A percentile compares a stretch with the other conserved stretches of the same genome.
Evolutionary conservation across 2,888 invertebrate species (phyloP).

Genomic region (Lampropteryx suffumata): DNA sequence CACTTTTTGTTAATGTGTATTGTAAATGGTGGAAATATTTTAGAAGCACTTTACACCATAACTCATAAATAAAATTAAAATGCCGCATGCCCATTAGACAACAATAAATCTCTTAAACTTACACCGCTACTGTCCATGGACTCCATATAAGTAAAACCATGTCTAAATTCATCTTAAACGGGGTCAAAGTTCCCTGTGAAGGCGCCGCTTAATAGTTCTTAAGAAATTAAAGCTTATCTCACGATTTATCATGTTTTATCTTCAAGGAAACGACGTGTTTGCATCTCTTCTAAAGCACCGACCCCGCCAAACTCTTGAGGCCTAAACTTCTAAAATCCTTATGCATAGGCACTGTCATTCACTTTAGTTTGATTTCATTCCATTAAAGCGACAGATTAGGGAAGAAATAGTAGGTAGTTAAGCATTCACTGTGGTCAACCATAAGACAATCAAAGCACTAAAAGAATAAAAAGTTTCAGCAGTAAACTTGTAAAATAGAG

Average conservation of each 20-base stretch:
- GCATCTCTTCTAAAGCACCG: slow-evolving; percentile 35
- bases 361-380: too few relatives aligned
- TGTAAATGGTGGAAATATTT: too few relatives aligned
- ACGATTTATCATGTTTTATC: slow-evolving; percentile 64
- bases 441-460: too few relatives aligned
- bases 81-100: too few relatives aligned
- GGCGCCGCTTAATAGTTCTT: slow-evolving; percentile 59
- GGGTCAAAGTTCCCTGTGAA: slow-evolving; percentile 49
- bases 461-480: slow-evolving; percentile 9
- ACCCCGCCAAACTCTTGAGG: not conserved
- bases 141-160: slow-evolving; percentile 4
- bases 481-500: slow-evolving; percentile 19
- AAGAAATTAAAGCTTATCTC: slow-evolving; percentile 72
- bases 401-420: too few relatives aligned
- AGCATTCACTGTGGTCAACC: too few relatives aligned
- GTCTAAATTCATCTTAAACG: slow-evolving; percentile 11
- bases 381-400: too few relatives aligned
- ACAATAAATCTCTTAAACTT: too few relatives aligned
- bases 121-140: slow-evolving; percentile 10
- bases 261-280: slow-evolving; percentile 64
- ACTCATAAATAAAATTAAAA: too few relatives aligned
- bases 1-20: not conserved
- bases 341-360: too few relatives aligned
- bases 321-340: too few relatives aligned
- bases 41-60: too few relatives aligned